Base-by-base conservation (phyloP, 2,888 invertebrate species). In the Saturnia pavonia region DNA sequence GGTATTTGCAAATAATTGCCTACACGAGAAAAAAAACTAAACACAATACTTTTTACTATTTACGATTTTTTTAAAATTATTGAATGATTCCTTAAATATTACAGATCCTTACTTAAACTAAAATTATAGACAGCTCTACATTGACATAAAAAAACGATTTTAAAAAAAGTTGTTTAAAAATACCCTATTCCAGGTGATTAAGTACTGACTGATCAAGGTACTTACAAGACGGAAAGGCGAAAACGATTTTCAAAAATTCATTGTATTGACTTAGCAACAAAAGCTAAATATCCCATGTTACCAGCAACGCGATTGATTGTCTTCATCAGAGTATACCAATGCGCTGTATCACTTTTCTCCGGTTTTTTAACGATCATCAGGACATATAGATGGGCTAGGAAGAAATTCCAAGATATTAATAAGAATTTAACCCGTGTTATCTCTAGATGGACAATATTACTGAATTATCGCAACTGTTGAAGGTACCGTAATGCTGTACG, bases 401-500 rank as follows among this genome's bases (percentile, higher is more conserved):
- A 60, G 25, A 14, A 60, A 27, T 27, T 60, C 14, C 27, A 14
- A 25, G 4, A 14, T 60, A 43, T 19, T 40, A 43, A 66, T 19
- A 40, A 43, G 14, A 66, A 66, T 66, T 66, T 22, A 42, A 68
- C 19, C 34, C 6, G 25, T 11, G 25, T 60, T 27, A 60, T 60
- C 25, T 60, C 2, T 1, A 27, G 14, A 27, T 25, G 57, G 57
- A 27, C 57, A 60, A 27, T 60, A 60, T 60, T 60, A 60, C 4
- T 60, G 14, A 60, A 60, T 60, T 60, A 60, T 60, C 27, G 57
- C 57, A 27, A 60, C 57, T 60, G 57, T 60, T 60, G 25, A 27
- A 60, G 65, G 65, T 65, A 65, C 65, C 65, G 65, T 65, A 65
- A 60, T 60, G 19, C 65, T 40, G 19, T 27, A 51, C n/a, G 65